Evolutionary conservation across 2,888 invertebrate genomes (phyloP).

Genomic region (Stenolophus ochropezus): DNA sequence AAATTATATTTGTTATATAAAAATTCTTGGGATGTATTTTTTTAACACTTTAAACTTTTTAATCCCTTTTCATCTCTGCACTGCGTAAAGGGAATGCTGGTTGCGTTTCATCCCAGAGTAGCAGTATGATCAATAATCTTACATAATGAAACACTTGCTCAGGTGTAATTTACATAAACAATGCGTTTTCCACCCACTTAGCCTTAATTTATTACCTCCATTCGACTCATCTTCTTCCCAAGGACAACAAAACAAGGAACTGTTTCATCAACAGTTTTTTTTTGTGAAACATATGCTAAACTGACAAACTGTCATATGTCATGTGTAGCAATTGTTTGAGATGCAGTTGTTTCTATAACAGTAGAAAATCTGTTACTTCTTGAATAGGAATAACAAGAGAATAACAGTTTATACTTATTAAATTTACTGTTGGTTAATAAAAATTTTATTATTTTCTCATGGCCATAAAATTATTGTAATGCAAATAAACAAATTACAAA

Average conservation of each 20-base stretch:
- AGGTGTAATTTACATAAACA: conserved; percentile 40
- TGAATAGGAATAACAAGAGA: not conserved
- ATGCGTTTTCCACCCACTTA: conserved; percentile 25
- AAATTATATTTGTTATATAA: too few species aligned
- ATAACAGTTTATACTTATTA: not conserved
- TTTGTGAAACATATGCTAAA: not conserved
- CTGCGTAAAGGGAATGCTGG: not conserved
- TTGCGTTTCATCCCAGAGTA: not conserved
- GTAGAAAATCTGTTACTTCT: conserved; percentile 6
- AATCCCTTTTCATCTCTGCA: not conserved
- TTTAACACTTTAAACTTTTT: not conserved
- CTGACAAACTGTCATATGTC: conserved; percentile 12
- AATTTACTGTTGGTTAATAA: not conserved
- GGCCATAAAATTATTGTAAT: not conserved
- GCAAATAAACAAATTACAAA: not conserved
- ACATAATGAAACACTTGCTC: conserved; percentile 9
- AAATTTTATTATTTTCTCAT: not conserved
- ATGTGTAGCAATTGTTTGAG: conserved; percentile 3
- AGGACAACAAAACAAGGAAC: conserved; percentile 23
- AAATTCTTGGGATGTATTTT: too few species aligned
- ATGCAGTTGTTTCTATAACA: conserved; percentile 20
- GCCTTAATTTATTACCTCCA: conserved; percentile 7
- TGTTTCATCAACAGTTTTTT: conserved; percentile 3
- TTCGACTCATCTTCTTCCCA: conserved; percentile 27
- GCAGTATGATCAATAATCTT: conserved; percentile 11